Conservation (phyloP, 30 jellyfish, hydroid and myxozoan species). For the Pelagia noctiluca region DNA sequence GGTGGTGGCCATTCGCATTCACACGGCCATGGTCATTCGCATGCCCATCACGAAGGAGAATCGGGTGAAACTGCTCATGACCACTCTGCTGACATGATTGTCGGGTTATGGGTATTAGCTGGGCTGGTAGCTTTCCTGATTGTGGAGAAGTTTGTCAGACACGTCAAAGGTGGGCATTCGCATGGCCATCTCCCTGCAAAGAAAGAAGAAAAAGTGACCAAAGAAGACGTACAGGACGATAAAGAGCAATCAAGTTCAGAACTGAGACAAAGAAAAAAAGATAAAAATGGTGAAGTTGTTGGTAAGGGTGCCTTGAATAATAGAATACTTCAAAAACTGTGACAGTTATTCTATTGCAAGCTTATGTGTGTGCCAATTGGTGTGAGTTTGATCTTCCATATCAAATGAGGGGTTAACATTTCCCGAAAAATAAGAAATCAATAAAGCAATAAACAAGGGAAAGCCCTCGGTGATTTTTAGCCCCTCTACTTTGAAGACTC, state of each 20-base stretch:
- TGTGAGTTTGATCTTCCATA: no score
- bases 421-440: no score
- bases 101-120: conserved; percentile 95
- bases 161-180: conserved; percentile 95
- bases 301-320: neutral
- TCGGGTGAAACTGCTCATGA: conserved; percentile 80
- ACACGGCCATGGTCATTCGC: conserved; percentile 80
- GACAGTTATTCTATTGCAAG: no score
- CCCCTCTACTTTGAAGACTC: no score
- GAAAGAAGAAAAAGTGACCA: conserved; percentile 36
- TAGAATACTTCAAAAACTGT: no score
- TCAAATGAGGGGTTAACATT: no score
- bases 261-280: conserved; percentile 55
- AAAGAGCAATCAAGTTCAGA: conserved; percentile 3
- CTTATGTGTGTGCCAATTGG: no score
- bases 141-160: conserved; percentile 96
- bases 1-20: conserved; percentile 76
- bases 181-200: conserved; percentile 75
- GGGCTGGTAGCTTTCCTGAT: conserved; percentile 89
- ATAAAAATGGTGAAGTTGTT: neutral
- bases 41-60: conserved; percentile 78
- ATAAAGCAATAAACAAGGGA: no score
- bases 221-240: conserved; percentile 18
- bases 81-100: conserved; percentile 92
- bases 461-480: no score